These are phyloP conservation scores for Polia nebulosa DNA, from an alignment of 2,888 invertebrate genomes.

Conservation along the genomic window DNA sequence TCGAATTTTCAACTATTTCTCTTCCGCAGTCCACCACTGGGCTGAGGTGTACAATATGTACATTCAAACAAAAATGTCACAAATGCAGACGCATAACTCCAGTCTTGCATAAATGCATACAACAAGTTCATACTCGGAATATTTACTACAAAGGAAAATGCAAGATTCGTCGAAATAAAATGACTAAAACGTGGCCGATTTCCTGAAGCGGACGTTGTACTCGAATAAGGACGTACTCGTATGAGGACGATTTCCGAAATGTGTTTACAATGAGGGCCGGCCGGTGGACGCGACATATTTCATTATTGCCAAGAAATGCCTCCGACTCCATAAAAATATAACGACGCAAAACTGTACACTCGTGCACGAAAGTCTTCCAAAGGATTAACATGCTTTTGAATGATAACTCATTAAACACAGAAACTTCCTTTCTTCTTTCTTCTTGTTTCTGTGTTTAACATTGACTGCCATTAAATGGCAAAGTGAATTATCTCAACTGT, in stretches of 20 bases:
- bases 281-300: slow-evolving; percentile 85
- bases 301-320: slow-evolving; percentile 87
- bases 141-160: slow-evolving; percentile 76
- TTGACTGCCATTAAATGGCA: neutral
- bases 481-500: too few relatives aligned
- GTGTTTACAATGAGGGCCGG: slow-evolving; percentile 88
- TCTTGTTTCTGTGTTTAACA: neutral
- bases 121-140: slow-evolving; percentile 55
- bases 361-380: slow-evolving; percentile 38
- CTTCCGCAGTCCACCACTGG: neutral
- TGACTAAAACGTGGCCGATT: slow-evolving; percentile 81
- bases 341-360: slow-evolving; percentile 80
- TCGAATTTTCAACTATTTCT: neutral
- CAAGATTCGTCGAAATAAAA: slow-evolving; percentile 77
- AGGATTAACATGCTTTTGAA: neutral
- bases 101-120: slow-evolving; percentile 22
- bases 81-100: slow-evolving; percentile 8
- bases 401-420: too few relatives aligned
- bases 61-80: slow-evolving; percentile 7
- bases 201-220: slow-evolving; percentile 75
- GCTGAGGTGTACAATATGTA: neutral
- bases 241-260: slow-evolving; percentile 87
- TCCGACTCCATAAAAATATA: slow-evolving; percentile 80
- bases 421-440: too few relatives aligned
- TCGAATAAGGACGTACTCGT: slow-evolving; percentile 72